phyloP scores from a whole-genome alignment of 2,888 invertebrate genomes.

The Choreutis nemorana region DNA sequence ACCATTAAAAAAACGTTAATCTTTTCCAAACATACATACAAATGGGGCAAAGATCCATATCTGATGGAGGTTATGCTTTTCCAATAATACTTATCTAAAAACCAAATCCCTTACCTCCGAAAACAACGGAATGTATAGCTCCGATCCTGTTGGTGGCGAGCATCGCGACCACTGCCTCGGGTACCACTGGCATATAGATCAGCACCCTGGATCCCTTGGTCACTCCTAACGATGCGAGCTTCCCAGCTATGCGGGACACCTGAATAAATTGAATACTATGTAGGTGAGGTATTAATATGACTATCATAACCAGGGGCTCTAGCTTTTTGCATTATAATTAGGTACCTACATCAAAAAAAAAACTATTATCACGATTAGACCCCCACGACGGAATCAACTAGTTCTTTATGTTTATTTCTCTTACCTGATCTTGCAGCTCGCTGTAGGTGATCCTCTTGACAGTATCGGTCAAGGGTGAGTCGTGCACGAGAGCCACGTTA shows the following conservation, averaged over 20 bases:
- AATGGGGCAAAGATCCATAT: too few relatives aligned
- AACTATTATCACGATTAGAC: too few relatives aligned
- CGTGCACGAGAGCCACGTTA: conserved; percentile 85
- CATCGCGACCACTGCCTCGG: conserved; percentile 90
- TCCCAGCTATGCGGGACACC: conserved; percentile 82
- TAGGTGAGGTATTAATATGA: too few relatives aligned
- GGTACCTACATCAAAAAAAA: too few relatives aligned
- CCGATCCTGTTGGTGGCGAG: conserved; percentile 87
- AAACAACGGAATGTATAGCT: conserved; percentile 93
- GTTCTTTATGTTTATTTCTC: conserved; percentile 5
- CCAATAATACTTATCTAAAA: too few relatives aligned
- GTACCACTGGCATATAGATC: conserved; percentile 95
- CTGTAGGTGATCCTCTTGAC: conserved; percentile 81
- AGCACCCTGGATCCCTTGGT: conserved; percentile 83
- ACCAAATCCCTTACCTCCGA: too few relatives aligned
- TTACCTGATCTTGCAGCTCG: conserved; percentile 81
- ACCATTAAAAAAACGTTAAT: too few relatives aligned
- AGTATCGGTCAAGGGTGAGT: conserved; percentile 86
- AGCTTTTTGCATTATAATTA: too few relatives aligned
- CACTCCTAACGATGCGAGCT: conserved; percentile 79
- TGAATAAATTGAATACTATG: conserved; percentile 22
- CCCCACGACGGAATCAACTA: too few relatives aligned
- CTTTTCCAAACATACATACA: too few relatives aligned
- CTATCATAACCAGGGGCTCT: too few relatives aligned
- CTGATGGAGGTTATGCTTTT: too few relatives aligned